Evolutionary conservation across 2,797 vertebrate genomes (phyloP), one percentile per base, ranked within the genome.

Genomic region (Amazonetta brasiliensis): DNA sequence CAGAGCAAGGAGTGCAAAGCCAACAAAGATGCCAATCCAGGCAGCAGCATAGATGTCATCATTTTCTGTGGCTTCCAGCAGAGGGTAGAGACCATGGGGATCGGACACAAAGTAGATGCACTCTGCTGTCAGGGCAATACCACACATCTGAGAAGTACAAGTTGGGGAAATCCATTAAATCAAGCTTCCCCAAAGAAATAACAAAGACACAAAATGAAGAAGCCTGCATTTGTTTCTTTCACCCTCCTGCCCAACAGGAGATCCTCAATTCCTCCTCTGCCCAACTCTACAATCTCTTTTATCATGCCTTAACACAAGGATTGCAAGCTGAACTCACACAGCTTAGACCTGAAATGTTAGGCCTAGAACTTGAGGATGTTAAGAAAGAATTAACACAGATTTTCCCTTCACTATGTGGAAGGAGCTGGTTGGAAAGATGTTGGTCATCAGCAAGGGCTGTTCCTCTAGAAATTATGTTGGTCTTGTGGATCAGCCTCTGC

Each of bases 11-110:
- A 98, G 96, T 50, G 96, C 96, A 95, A 98, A 98, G 52, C 98
- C 98, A 0, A 98, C 98, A 73, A 98, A 98, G 80, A 98, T 98
- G 80, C 98, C 98, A 9, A 98, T 98, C 98, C 98, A 98, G 86
- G 98, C 97, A 2, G 98, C 98, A 11, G 97, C 98, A 0, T 96
- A 97, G 94, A 98, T 97, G 83, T 98, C 98, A 30, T 97, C 92
- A 0, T 98, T 98, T 92, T 97, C 78, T 13, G 98, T 97, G 76
- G 97, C 98, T 96, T 98, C 97, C 8, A 98, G 96, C 33, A 98
- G 91, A 2, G 97, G 94, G 77, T 98, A 98, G 52, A 98, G 91
- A 9, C 90, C 86, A 0, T 97, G 44, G 12, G 97, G 97, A 69
- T 98, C 97, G 0, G 98, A 97, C 52, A 98, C 98, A 41, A 98